Conservation (phyloP, 92 coral and sea anemone genomes). For the Epizoanthus rinbou region DNA sequence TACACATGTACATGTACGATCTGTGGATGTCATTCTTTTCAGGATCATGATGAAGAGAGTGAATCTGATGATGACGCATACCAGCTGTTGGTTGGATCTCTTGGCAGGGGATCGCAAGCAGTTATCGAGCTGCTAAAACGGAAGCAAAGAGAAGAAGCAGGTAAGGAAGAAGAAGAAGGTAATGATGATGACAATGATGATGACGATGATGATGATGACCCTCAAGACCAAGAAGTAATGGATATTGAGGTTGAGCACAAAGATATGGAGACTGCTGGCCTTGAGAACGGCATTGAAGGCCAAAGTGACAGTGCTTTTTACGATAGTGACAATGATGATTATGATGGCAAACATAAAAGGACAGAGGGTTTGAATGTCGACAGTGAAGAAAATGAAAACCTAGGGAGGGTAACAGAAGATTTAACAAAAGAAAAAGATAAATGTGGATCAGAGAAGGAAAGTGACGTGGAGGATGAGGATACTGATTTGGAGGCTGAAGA, state of each 20-base stretch:
- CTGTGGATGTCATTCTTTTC: background rate
- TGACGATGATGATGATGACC: slow-evolving; percentile 2
- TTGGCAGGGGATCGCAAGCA: slow-evolving; percentile 48
- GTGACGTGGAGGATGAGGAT: slow-evolving; percentile 16
- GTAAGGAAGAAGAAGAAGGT: slow-evolving; percentile 40
- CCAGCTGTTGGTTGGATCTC: slow-evolving; percentile 72
- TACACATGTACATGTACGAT: background rate
- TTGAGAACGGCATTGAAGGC: background rate
- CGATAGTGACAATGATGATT: background rate
- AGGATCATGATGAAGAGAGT: slow-evolving; percentile 25
- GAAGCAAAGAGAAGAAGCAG: slow-evolving; percentile 54
- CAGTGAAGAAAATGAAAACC: slow-evolving; percentile 26
- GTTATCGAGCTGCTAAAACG: slow-evolving; percentile 21
- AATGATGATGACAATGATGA: slow-evolving; percentile 39
- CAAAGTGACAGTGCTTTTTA: background rate
- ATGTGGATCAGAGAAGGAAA: slow-evolving; percentile 25
- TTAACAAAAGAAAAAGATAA: background rate
- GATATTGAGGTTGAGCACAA: slow-evolving; percentile 5
- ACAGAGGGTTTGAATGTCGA: slow-evolving; percentile 4
- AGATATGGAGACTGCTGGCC: no score
- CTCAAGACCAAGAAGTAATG: background rate
- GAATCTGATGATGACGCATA: slow-evolving; percentile 66
- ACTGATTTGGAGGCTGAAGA: slow-evolving; percentile 32
- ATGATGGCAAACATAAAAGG: background rate
- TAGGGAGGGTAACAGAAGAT: background rate